Conservation (phyloP, 2,113 vertebrate genomes). For the Dicerorhinus sumatrensis region DNA sequence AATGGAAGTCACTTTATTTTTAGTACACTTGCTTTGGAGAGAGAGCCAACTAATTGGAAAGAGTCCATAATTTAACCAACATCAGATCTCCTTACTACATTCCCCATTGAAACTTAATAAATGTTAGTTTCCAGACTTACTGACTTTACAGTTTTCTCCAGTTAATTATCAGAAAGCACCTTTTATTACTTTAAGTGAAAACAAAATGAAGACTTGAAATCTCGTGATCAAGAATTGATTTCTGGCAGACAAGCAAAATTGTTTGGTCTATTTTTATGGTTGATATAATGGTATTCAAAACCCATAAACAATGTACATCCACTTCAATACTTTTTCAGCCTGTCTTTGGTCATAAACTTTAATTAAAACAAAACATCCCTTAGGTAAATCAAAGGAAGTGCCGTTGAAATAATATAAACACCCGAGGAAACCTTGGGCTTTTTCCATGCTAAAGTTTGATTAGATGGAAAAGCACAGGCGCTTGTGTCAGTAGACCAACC, state of each 20-base stretch:
- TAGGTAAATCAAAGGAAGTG: conserved; percentile 86
- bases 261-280: conserved; percentile 87
- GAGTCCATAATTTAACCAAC: conserved; percentile 81
- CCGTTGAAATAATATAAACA: conserved; percentile 85
- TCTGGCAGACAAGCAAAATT: conserved; percentile 84
- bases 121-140: conserved; percentile 79
- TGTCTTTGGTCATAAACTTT: conserved; percentile 84
- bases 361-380: conserved; percentile 86
- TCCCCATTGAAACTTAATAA: conserved; percentile 80
- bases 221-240: conserved; percentile 83
- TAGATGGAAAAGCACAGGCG: conserved; percentile 83
- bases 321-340: conserved; percentile 83
- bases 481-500: conserved; percentile 71
- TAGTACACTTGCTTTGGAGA: conserved; percentile 79
- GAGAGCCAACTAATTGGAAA: conserved; percentile 78
- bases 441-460: conserved; percentile 84
- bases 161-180: conserved; percentile 79
- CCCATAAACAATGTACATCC: conserved; percentile 83
- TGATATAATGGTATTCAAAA: conserved; percentile 85
- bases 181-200: conserved; percentile 83
- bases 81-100: conserved; percentile 59
- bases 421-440: conserved; percentile 80
- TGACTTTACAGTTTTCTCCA: conserved; percentile 72
- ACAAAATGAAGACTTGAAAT: conserved; percentile 83
- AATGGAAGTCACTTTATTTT: conserved; percentile 84